Conservation (phyloP, 2,888 invertebrate genomes). For the Chouioia cunea region DNA sequence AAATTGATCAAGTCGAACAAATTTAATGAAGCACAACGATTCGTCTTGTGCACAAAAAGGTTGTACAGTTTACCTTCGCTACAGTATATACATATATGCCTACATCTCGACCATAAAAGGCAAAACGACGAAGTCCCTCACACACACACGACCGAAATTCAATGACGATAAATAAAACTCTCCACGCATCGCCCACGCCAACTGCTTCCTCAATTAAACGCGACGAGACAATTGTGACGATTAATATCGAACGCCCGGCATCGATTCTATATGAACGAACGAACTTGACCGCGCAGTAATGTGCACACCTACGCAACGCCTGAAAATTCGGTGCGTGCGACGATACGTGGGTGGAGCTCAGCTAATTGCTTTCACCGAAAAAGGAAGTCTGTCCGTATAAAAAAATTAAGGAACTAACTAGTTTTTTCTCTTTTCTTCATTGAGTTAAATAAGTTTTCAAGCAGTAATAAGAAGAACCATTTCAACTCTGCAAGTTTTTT, state of each 20-base stretch:
- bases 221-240: background rate
- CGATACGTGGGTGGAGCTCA: slow-evolving; percentile 16
- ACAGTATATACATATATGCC: too few relatives aligned
- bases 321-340: slow-evolving; percentile 1
- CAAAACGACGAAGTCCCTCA: background rate
- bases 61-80: slow-evolving; percentile 4
- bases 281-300: background rate
- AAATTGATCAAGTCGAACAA: background rate
- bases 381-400: slow-evolving; percentile 34
- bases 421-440: slow-evolving; percentile 46
- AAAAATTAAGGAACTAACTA: background rate
- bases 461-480: slow-evolving; percentile 33
- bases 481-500: slow-evolving; percentile 45
- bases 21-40: slow-evolving; percentile 21
- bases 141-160: background rate
- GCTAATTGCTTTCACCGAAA: slow-evolving; percentile 49
- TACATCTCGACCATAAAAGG: slow-evolving; percentile 18
- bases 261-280: background rate
- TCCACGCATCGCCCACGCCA: slow-evolving; percentile 8
- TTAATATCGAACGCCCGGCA: too few relatives aligned
- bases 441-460: slow-evolving; percentile 48
- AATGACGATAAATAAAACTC: background rate
- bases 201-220: slow-evolving; percentile 13
- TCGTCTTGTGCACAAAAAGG: slow-evolving; percentile 24
- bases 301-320: slow-evolving; percentile 7